Conservation (phyloP, 2,797 vertebrate genomes). For the Lagodon rhomboides region DNA sequence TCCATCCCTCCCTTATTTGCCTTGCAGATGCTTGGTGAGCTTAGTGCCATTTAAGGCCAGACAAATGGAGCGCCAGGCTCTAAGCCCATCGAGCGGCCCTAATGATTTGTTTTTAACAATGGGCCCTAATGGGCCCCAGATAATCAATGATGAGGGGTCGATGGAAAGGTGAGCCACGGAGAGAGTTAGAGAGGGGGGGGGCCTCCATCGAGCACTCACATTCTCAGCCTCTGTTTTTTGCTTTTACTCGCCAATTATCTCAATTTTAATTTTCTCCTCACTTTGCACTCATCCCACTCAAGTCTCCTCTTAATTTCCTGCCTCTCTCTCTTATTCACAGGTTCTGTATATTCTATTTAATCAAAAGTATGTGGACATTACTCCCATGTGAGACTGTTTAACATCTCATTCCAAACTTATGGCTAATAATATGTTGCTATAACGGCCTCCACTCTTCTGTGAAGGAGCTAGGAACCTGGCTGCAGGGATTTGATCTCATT, state of each 20-base stretch:
- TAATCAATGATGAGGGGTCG: constrained; percentile 96
- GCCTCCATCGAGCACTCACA: constrained; percentile 81
- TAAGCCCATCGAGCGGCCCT: constrained; percentile 93
- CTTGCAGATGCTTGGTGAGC: constrained; percentile 91
- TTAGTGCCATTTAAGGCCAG: constrained; percentile 92
- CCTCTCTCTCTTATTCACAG: constrained; percentile 4
- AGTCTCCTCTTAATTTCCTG: background rate
- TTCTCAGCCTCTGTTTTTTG: constrained; percentile 43
- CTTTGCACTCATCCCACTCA: constrained; percentile 17
- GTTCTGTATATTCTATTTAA: constrained; percentile 21
- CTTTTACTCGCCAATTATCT: constrained; percentile 46
- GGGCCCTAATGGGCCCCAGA: constrained; percentile 95
- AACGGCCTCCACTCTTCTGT: constrained; percentile 34
- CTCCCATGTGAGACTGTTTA: background rate
- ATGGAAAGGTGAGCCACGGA: constrained; percentile 90
- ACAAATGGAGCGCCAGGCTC: constrained; percentile 92
- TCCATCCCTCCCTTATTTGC: constrained; percentile 81
- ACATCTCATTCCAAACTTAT: constrained; percentile 9
- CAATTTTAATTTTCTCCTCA: constrained; percentile 48
- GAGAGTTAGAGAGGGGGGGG: constrained; percentile 68
- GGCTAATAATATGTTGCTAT: constrained; percentile 1
- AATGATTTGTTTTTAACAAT: constrained; percentile 98
- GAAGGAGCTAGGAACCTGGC: constrained; percentile 9
- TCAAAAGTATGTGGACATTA: constrained; percentile 12
- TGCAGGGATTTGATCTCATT: constrained; percentile 7